Conservation (phyloP, 2,797 vertebrate genomes). For the Thripadectes ignobilis region DNA sequence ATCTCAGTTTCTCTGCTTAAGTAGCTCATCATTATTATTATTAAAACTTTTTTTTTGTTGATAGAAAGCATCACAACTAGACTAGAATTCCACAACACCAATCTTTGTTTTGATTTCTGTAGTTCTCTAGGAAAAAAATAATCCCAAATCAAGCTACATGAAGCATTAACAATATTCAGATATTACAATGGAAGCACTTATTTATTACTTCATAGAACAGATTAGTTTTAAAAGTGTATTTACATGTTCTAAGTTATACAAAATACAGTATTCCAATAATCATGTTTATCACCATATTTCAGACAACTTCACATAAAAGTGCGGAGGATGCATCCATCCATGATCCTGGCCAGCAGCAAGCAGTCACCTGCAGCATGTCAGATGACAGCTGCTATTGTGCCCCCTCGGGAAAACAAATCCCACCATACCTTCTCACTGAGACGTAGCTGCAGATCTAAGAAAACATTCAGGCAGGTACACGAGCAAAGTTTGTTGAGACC, state of each 20-base stretch:
- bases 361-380: neutral
- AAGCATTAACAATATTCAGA: constrained; percentile 69
- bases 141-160: constrained; percentile 67
- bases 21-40: constrained; percentile 34
- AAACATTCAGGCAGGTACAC: constrained; percentile 63
- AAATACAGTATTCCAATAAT: constrained; percentile 73
- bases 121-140: constrained; percentile 58
- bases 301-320: constrained; percentile 59
- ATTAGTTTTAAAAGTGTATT: constrained; percentile 73
- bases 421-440: neutral
- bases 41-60: constrained; percentile 43
- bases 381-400: constrained; percentile 5
- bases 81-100: constrained; percentile 67
- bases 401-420: constrained; percentile 1
- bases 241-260: constrained; percentile 70
- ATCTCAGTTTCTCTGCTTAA: constrained; percentile 58
- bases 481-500: constrained; percentile 56
- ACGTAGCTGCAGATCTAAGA: constrained; percentile 27
- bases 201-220: constrained; percentile 71
- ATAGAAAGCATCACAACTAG: constrained; percentile 65
- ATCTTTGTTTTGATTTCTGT: constrained; percentile 63
- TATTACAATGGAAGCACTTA: constrained; percentile 73
- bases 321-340: constrained; percentile 31
- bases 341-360: constrained; percentile 30
- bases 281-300: constrained; percentile 60